Percentiles rank a stretch among this genome's conserved stretches.
Conservation (phyloP, 2,888 invertebrate species). For the Doris montereyensis region DNA sequence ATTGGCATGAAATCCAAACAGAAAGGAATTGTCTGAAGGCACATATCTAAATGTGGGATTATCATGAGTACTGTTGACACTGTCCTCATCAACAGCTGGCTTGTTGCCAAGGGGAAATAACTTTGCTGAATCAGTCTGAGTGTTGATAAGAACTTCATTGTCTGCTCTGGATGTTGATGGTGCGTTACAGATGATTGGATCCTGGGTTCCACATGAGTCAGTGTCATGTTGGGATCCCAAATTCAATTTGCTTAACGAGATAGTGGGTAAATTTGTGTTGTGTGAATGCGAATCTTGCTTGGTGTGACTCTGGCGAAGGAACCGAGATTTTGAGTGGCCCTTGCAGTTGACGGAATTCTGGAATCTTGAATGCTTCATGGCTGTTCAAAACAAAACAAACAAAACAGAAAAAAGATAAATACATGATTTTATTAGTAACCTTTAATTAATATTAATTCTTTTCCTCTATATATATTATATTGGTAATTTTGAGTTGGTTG, state of each 20-base stretch:
- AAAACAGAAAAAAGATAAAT: background rate
- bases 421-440: too few relatives aligned
- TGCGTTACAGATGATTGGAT: background rate
- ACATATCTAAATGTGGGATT: background rate
- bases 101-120: background rate
- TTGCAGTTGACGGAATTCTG: background rate
- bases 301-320: constrained; percentile 25
- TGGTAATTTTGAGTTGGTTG: too few relatives aligned
- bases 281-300: background rate
- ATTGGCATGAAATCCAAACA: constrained; percentile 16
- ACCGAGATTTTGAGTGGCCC: background rate
- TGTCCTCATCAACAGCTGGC: background rate
- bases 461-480: background rate
- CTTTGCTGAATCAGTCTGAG: too few relatives aligned
- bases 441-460: background rate
- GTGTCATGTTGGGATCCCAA: background rate
- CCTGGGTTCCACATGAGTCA: background rate
- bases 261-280: background rate
- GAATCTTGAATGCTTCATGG: constrained; percentile 24
- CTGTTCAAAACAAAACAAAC: background rate
- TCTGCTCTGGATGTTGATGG: background rate
- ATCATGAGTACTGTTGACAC: background rate
- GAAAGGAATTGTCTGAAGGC: constrained; percentile 29
- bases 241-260: constrained; percentile 6
- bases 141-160: too few relatives aligned